Percentiles rank a stretch among this genome's conserved stretches.
These are phyloP conservation scores for Vimba vimba DNA, from an alignment of 2,113 vertebrate genomes.

Conservation along the genomic window DNA sequence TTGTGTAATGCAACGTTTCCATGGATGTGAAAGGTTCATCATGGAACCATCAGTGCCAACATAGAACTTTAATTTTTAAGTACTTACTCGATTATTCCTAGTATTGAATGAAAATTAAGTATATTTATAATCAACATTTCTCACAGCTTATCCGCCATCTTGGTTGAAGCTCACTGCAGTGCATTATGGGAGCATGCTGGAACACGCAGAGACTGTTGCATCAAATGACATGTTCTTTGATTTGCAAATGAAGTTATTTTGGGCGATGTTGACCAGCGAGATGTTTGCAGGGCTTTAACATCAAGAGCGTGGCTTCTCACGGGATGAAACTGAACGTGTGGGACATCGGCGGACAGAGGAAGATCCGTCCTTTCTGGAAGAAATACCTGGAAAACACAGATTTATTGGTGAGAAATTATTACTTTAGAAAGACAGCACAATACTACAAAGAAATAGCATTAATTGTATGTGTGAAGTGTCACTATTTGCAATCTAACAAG, in stretches of 20 bases:
- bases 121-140: too few relatives aligned
- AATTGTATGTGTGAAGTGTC: not conserved
- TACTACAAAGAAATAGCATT: not conserved
- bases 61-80: too few relatives aligned
- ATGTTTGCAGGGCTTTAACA: constrained; percentile 82
- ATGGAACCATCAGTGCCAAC: too few relatives aligned
- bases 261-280: not conserved
- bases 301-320: constrained; percentile 85
- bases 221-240: not conserved
- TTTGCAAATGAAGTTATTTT: not conserved
- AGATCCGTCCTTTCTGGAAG: constrained; percentile 84
- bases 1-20: too few relatives aligned
- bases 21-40: too few relatives aligned
- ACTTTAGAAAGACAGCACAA: not conserved
- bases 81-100: too few relatives aligned
- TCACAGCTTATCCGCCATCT: too few relatives aligned
- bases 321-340: constrained; percentile 86
- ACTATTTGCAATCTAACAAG: not conserved
- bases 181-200: too few relatives aligned
- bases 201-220: not conserved
- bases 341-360: constrained; percentile 87
- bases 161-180: too few relatives aligned
- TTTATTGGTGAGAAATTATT: constrained; percentile 76
- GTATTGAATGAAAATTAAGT: too few relatives aligned
- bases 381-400: constrained; percentile 87